Evolutionary conservation across 1,140 invertebrate genomes (phyloP).

Genomic region (Stenopsyche tienmushanensis): DNA sequence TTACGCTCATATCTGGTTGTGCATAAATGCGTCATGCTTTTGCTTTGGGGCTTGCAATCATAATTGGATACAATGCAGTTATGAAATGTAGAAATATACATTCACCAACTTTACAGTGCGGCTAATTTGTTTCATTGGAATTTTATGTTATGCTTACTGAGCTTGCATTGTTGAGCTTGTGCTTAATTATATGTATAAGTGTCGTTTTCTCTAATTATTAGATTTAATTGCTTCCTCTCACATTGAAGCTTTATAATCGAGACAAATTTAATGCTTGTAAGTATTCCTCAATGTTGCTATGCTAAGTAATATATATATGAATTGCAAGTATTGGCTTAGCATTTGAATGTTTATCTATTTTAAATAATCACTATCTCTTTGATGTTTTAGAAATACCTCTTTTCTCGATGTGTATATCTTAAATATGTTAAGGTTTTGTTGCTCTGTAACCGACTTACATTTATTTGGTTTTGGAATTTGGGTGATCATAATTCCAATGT

Average conservation of each 20-base stretch:
- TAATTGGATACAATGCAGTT: too few species aligned
- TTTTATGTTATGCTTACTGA: conserved; percentile 3
- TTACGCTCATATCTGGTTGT: too few species aligned
- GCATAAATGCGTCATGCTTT: too few species aligned
- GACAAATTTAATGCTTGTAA: conserved; percentile 9
- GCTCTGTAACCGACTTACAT: background rate
- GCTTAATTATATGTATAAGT: conserved; percentile 40
- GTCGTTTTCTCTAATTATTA: conserved; percentile 42
- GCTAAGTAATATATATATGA: conserved; percentile 11
- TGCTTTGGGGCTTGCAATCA: too few species aligned
- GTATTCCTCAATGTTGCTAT: conserved; percentile 31
- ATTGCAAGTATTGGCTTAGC: background rate
- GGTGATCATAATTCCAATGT: conserved; percentile 15
- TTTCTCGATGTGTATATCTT: too few species aligned
- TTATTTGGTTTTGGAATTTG: conserved; percentile 20
- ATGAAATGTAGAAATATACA: too few species aligned
- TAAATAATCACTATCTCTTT: too few species aligned
- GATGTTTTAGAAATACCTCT: too few species aligned
- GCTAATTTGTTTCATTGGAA: background rate
- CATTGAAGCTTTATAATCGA: conserved; percentile 13
- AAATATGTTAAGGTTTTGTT: too few species aligned
- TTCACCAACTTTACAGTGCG: background rate
- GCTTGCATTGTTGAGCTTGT: conserved; percentile 20
- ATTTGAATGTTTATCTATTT: background rate
- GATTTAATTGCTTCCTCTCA: conserved; percentile 8